Evolutionary conservation across 1,140 invertebrate species (phyloP), one percentile per base, ranked within the genome.

Genomic region (Leptinotarsa texana): DNA sequence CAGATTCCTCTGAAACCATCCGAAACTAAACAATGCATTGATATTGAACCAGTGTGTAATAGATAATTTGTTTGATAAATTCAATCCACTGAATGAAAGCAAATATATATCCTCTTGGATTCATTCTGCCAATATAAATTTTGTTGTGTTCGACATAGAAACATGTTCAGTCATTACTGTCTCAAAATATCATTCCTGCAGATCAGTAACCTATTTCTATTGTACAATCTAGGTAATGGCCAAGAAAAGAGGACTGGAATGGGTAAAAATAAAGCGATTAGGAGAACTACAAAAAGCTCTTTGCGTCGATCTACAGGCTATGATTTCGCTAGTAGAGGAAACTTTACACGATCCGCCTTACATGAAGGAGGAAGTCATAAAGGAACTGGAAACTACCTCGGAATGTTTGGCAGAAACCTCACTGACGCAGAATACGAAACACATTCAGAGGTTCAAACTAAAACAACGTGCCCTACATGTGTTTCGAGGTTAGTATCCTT

Each of bases 381-480:
- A 85, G 51, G 84, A 91, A 65, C 87, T 98, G 69, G 88, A 87
- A 21, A 89, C 94, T 0, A 89, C 86, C 51, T 86, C 89, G 77
- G 86, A 91, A 51, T 89, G 92, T 78, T 85, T 98, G 75, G 88
- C 91, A 77, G 80, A 89, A 63, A 84, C 86, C 70, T 93, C 90
- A 72, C 86, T 95, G 17, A 92, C 92, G 70, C 84, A 86, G 70
- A 92, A 94, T 80, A 94, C 93, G 21, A 88, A 86, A 75, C 84
- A 92, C 77, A 87, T 93, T 66, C 84, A 89, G 74, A 86, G 87
- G 74, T 97, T 98, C 84, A 93, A 95, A 84, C 86, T 98, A 5
- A 87, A 89, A 76, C 91, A 98, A 81, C 89, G 98, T 78, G 95
- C 95, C 2, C 85, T 92, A 15, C 98, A 99, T 84, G 98, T 99